Evolutionary conservation across 1,140 invertebrate genomes (phyloP), one percentile per base, ranked within the genome.

Genomic region (Neodiprion lecontei): DNA sequence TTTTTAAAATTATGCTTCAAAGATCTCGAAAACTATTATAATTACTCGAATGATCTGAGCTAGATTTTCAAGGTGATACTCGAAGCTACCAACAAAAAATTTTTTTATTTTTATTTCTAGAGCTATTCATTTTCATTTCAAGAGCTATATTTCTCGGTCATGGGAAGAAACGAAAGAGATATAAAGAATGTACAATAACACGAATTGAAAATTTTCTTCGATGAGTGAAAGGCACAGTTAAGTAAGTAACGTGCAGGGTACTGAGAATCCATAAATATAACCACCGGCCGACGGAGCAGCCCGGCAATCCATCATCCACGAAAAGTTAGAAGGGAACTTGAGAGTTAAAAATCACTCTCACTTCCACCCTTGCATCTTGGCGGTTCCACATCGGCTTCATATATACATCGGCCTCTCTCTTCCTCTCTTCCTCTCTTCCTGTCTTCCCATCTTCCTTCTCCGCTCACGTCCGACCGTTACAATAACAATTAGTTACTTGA

Each of bases 331-430:
- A 61, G 11, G n/a, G 5, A 9, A 61, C 53, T 61, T 61, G 53
- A 61, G n/a, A 61, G 53, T 61, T 61, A 61, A 61, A 61, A 61
- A 61, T 61, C 53, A 61, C 53, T 61, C 53, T 61, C 53, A 61
- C 53, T 61, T 61, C 53, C 4, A 61, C 53, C 53, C 53, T 61
- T 61, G 53, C 53, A 17, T 17, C n/a, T 61, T 61, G 53, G 53
- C 53, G 53, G 53, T 61, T 61, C 53, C 11, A 5, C 28, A 40
- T 40, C 28, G 28, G 28, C 28, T 40, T 40, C 28, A 40, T 40
- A 5, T 40, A 40, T 40, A 40, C 28, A 3, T 4, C 28, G 5
- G 28, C 28, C 28, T 40, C 28, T 40, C 5, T 2, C 9, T 17
- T 12, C 11, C 53, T 61, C 53, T 61, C 53, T 14, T n/a, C n/a